Percentiles rank a stretch among this genome's conserved stretches.
Evolutionary conservation across 1,140 invertebrate species (phyloP).

Genomic region (Zaprionus ornatus): DNA sequence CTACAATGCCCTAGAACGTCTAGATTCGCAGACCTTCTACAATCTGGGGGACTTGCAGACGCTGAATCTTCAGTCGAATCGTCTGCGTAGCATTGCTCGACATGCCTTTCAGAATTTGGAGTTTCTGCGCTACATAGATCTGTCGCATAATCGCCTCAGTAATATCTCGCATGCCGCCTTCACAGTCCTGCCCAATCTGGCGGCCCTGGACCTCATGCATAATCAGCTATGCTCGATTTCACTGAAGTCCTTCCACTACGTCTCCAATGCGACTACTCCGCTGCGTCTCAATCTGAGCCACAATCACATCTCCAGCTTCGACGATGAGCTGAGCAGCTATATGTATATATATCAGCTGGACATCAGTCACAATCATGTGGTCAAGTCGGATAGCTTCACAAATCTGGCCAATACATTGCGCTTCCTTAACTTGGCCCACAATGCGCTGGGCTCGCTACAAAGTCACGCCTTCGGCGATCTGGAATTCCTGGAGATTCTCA

Average conservation of each 20-base stretch:
- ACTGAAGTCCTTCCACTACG: constrained; percentile 88
- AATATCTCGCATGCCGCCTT: constrained; percentile 87
- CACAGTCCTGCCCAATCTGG: constrained; percentile 87
- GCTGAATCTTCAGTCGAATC: constrained; percentile 89
- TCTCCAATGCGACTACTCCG: constrained; percentile 86
- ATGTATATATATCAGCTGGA: constrained; percentile 88
- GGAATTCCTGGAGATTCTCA: constrained; percentile 89
- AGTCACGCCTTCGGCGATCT: constrained; percentile 89
- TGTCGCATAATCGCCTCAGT: constrained; percentile 88
- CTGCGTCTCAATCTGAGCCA: constrained; percentile 88
- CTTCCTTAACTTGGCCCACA: constrained; percentile 89
- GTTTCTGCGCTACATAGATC: constrained; percentile 88
- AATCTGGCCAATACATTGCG: constrained; percentile 87
- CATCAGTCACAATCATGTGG: constrained; percentile 88
- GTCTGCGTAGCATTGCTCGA: constrained; percentile 86
- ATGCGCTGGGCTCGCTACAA: constrained; percentile 88
- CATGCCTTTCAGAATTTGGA: constrained; percentile 88
- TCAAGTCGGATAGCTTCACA: constrained; percentile 87
- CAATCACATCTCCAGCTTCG: constrained; percentile 87
- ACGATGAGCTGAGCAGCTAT: constrained; percentile 85
- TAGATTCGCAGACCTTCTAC: constrained; percentile 87
- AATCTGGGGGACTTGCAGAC: constrained; percentile 88
- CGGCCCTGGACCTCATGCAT: constrained; percentile 89
- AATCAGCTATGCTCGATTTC: constrained; percentile 89
- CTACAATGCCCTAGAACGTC: constrained; percentile 88